Conservation (phyloP, 2,113 vertebrate genomes). For the Chrysochloris asiatica region DNA sequence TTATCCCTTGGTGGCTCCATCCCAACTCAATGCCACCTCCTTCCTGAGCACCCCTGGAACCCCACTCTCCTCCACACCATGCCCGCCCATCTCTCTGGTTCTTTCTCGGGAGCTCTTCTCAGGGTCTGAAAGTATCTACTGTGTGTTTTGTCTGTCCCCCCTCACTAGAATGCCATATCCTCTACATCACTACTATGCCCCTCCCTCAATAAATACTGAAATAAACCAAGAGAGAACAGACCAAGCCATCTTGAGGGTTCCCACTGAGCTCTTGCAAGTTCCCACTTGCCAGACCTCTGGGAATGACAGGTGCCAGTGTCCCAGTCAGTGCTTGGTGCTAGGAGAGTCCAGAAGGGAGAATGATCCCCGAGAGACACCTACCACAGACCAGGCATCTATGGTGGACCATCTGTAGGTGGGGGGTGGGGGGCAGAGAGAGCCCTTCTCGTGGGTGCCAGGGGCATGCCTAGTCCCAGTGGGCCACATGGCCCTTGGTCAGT, state of each 20-base stretch:
- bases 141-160: too few relatives aligned
- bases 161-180: neutral
- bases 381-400: neutral
- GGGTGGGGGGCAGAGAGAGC: neutral
- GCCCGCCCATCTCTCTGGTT: neutral
- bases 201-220: neutral
- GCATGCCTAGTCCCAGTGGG: neutral
- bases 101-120: fast-evolving
- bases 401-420: neutral
- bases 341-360: neutral
- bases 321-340: fast-evolving
- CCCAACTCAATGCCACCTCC: neutral
- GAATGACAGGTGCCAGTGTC: fast-evolving
- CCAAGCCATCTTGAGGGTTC: neutral
- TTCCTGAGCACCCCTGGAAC: neutral
- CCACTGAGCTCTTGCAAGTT: neutral
- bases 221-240: neutral
- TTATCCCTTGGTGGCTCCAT: neutral
- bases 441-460: too few relatives aligned
- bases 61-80: fast-evolving
- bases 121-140: neutral
- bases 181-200: neutral
- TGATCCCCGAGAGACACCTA: neutral
- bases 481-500: neutral
- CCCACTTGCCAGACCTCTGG: neutral